A percentile compares a stretch with the other conserved stretches of the same genome.
Conservation (phyloP, 1,140 invertebrate genomes). For the Homarus americanus region DNA sequence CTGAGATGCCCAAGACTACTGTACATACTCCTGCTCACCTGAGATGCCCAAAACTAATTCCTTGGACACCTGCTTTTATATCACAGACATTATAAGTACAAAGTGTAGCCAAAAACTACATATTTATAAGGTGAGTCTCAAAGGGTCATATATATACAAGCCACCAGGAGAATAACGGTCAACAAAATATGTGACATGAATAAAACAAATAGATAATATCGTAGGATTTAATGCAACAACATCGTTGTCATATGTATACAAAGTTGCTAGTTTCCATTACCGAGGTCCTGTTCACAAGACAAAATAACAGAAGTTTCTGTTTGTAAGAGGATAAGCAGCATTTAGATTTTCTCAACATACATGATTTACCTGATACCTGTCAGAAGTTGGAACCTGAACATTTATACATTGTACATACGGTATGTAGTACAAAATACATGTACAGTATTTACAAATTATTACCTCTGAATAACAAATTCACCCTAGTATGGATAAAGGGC, state of each 20-base stretch:
- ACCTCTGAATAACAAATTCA: neutral
- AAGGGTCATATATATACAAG: too few relatives aligned
- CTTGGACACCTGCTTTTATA: too few relatives aligned
- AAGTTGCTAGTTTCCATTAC: slow-evolving; percentile 1
- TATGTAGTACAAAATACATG: neutral
- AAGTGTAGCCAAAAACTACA: too few relatives aligned
- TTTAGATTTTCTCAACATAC: neutral
- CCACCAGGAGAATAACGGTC: too few relatives aligned
- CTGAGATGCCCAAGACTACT: too few relatives aligned
- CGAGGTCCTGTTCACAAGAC: slow-evolving; percentile 5
- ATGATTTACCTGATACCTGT: neutral
- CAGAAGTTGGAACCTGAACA: neutral
- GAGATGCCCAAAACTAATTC: too few relatives aligned
- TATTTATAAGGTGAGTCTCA: too few relatives aligned
- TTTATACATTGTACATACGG: neutral
- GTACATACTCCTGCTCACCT: too few relatives aligned
- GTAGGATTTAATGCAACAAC: too few relatives aligned
- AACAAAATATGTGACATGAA: too few relatives aligned
- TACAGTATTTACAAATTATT: neutral
- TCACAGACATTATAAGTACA: too few relatives aligned
- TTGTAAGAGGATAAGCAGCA: slow-evolving; percentile 6
- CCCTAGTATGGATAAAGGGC: neutral
- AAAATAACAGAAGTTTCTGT: slow-evolving; percentile 4
- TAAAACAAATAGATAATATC: too few relatives aligned
- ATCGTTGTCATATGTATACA: neutral